These are phyloP conservation scores for Microtus ochrogaster DNA, from an alignment of 2,113 vertebrate species.

Conservation along the genomic window DNA sequence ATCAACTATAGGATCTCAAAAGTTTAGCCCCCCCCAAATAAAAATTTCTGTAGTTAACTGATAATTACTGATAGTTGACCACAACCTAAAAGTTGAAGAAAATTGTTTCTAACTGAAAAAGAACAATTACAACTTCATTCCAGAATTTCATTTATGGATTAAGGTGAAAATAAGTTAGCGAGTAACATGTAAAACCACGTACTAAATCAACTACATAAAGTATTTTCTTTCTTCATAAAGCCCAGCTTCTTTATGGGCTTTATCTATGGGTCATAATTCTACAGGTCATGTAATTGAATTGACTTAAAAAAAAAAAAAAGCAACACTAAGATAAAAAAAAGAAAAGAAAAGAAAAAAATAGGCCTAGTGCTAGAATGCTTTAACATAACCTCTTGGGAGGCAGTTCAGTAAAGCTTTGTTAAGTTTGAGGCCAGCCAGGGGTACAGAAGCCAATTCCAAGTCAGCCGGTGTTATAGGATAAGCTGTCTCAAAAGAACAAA, in stretches of 20 bases:
- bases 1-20: conserved; percentile 10
- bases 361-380: not conserved
- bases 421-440: not conserved
- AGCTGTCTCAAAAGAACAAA: not conserved
- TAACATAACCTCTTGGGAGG: not conserved
- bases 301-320: no score
- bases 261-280: not conserved
- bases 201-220: not conserved
- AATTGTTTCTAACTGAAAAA: not conserved
- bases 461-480: not conserved
- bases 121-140: not conserved
- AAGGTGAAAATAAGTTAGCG: not conserved
- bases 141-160: conserved; percentile 18
- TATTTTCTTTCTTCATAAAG: conserved; percentile 15
- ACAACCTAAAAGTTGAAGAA: conserved; percentile 13
- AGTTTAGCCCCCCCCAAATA: not conserved
- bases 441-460: not conserved
- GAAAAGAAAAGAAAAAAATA: not conserved
- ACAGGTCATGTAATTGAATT: not conserved
- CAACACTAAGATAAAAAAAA: not conserved
- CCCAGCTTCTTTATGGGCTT: no score
- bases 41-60: not conserved
- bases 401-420: not conserved
- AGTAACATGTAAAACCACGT: not conserved
- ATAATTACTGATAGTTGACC: not conserved